Evolutionary conservation across 2,888 invertebrate species (phyloP), one percentile per base, ranked within the genome.

Genomic region (Drosophila flavopinicola): DNA sequence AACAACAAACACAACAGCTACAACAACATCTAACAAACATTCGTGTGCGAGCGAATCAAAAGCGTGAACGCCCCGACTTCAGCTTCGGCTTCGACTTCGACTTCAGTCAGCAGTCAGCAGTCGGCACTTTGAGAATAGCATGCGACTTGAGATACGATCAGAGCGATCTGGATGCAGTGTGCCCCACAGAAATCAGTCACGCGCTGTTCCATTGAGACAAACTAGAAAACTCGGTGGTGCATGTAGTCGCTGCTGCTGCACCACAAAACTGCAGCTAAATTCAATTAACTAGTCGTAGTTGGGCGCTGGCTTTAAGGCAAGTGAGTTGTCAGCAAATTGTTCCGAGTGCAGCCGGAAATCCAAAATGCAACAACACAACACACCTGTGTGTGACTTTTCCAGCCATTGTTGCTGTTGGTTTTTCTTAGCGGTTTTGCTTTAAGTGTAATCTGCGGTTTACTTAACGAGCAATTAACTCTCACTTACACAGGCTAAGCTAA

Each of bases 171-270:
- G 49, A 38, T 56, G 64, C 53, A 56, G 65, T 53, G 45, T n/a
- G n/a, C n/a, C n/a, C 54, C 54, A 59, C 67, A 69, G 59, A 67
- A 73, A 70, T 71, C 69, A 69, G 84, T 85, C 87, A 87, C 66
- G 66, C 66, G 60, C 75, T 20, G 59, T 17, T 67, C 45, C 51
- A 41, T 25, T 30, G 11, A 63, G 17, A 54, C 38, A 64, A 17
- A 47, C 49, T 49, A 42, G 41, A 20, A 72, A 72, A 67, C 51
- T 49, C 51, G 44, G 27, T 32, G 51, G 45, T 27, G 23, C 11
- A 32, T 41, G 66, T 33, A 3, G 33, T n/a, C 20, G 20, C 0
- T 37, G 37, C 10, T n/a, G 37, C 17, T 27, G 25, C 25, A 45
- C 13, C 44, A 49, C 9, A 47, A 29, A 17, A 23, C n/a, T 61